Conservation (phyloP, 1,140 invertebrate genomes). For the Scaptomyza graminum region DNA sequence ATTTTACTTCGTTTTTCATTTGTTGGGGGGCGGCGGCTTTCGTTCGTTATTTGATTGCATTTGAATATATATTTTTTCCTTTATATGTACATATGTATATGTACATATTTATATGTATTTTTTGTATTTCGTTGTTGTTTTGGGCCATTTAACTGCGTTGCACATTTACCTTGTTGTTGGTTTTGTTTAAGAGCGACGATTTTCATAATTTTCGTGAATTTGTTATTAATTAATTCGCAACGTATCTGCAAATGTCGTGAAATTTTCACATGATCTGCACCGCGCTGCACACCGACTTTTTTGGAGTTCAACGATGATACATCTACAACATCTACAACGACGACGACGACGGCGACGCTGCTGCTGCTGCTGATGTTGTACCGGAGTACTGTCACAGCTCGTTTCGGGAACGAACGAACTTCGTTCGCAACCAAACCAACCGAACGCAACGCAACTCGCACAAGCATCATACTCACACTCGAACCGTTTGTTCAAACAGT, state of each 20-base stretch:
- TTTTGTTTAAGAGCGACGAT: conserved; percentile 54
- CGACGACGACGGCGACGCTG: conserved; percentile 36
- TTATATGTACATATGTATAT: not conserved
- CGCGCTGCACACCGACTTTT: conserved; percentile 72
- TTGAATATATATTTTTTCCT: conserved; percentile 1
- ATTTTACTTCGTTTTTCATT: conserved; percentile 7
- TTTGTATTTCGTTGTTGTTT: conserved; percentile 13
- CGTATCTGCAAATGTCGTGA: conserved; percentile 63
- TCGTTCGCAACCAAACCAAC: not conserved
- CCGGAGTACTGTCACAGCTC: conserved; percentile 9
- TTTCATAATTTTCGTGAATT: conserved; percentile 55
- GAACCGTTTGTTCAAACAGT: conserved; percentile 2
- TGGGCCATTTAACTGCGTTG: conserved; percentile 47
- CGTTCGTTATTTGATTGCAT: conserved; percentile 3
- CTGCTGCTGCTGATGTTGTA: conserved; percentile 37
- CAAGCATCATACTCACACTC: conserved; percentile 10
- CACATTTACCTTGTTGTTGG: conserved; percentile 63
- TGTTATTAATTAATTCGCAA: conserved; percentile 75
- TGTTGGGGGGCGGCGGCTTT: not conserved
- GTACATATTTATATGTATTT: not conserved
- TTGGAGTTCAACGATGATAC: conserved; percentile 67
- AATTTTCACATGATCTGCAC: conserved; percentile 74
- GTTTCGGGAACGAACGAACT: not conserved
- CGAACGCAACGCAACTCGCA: not conserved
- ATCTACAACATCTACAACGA: conserved; percentile 58